Conservation (phyloP, 1,140 invertebrate genomes). For the Magallana ariakensis region DNA sequence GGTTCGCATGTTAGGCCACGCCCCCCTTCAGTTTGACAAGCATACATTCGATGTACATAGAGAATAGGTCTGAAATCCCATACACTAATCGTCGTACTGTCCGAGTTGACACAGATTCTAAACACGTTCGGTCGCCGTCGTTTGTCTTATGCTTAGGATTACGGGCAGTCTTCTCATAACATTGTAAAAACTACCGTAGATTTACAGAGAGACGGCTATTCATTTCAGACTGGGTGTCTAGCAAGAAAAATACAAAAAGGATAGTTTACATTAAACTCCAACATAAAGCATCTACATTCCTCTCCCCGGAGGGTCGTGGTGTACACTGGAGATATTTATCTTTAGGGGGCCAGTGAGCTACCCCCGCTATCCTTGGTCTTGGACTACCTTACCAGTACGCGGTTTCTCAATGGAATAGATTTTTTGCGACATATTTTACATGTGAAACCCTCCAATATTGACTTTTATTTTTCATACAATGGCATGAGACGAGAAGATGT, state of each 20-base stretch:
- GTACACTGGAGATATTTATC: slow-evolving; percentile 28
- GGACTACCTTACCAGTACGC: neutral
- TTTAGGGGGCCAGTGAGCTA: neutral
- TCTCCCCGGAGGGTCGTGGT: neutral
- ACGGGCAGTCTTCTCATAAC: slow-evolving; percentile 15
- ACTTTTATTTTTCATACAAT: slow-evolving; percentile 5
- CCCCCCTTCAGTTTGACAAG: slow-evolving; percentile 29
- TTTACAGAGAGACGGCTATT: neutral
- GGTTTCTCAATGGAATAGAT: slow-evolving; percentile 7
- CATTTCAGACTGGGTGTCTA: slow-evolving; percentile 1
- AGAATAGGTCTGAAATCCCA: slow-evolving; percentile 23
- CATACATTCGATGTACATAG: slow-evolving; percentile 38
- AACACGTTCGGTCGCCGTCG: neutral
- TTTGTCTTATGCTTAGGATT: slow-evolving; percentile 6
- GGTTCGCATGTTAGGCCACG: slow-evolving; percentile 31
- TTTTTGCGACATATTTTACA: neutral
- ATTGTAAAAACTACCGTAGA: slow-evolving; percentile 12
- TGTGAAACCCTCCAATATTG: slow-evolving; percentile 17
- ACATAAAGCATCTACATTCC: slow-evolving; percentile 32
- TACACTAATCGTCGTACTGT: slow-evolving; percentile 19
- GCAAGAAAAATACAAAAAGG: slow-evolving; percentile 22
- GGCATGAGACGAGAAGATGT: slow-evolving; percentile 1
- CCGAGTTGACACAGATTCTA: slow-evolving; percentile 27
- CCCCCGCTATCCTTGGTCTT: neutral
- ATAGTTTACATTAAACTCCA: slow-evolving; percentile 21